Percentiles rank a stretch among this genome's conserved stretches.
Conservation (phyloP, 92 coral and sea anemone genomes). For the Bergia puertoricense region DNA sequence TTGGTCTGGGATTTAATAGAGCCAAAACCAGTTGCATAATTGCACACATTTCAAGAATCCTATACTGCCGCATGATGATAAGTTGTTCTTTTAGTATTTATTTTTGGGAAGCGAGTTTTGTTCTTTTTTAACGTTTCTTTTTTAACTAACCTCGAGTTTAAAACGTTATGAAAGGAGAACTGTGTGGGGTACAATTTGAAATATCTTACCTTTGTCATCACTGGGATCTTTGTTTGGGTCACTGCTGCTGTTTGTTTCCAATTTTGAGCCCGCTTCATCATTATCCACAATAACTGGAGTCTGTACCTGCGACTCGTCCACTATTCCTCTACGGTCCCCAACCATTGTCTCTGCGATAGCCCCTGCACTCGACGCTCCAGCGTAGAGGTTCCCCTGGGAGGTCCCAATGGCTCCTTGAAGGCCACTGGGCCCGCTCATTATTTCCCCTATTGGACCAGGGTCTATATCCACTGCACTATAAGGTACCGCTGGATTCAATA, state of each 20-base stretch:
- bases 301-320: not conserved
- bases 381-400: slow-evolving; percentile 3
- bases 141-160: not conserved
- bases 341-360: slow-evolving; percentile 12
- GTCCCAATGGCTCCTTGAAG: slow-evolving; percentile 23
- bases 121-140: no score
- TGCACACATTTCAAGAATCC: no score
- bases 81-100: no score
- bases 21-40: no score
- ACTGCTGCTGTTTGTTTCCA: slow-evolving; percentile 4
- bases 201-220: slow-evolving; percentile 31
- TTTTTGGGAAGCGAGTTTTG: no score
- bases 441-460: slow-evolving; percentile 33
- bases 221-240: slow-evolving; percentile 17
- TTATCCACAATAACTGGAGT: not conserved
- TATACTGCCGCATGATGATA: no score
- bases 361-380: slow-evolving; percentile 17
- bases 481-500: slow-evolving; percentile 15
- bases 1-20: no score
- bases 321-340: slow-evolving; percentile 2
- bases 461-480: slow-evolving; percentile 10
- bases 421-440: slow-evolving; percentile 18
- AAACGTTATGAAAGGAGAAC: not conserved
- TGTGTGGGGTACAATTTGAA: not conserved
- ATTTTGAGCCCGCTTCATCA: not conserved